These are phyloP conservation scores for Neodon shergylaensis DNA, from an alignment of 2,113 vertebrate species.

Conservation along the genomic window DNA sequence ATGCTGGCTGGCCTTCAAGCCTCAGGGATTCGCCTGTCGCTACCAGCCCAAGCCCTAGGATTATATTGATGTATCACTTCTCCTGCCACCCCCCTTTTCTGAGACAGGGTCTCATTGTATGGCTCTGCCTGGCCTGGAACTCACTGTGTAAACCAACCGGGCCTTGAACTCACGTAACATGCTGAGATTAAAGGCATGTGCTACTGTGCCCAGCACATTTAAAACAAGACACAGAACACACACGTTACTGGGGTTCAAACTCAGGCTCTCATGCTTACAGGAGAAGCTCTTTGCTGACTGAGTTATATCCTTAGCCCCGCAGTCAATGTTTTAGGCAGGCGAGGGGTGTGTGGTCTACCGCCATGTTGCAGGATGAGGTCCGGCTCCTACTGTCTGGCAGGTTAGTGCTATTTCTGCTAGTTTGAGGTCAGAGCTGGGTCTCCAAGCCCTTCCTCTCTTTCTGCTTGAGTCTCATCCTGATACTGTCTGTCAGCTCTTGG, in stretches of 20 bases:
- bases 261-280: background rate
- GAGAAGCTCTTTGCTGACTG: background rate
- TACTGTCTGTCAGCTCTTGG: accelerated
- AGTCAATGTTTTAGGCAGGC: background rate
- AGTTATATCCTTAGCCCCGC: background rate
- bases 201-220: background rate
- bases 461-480: background rate
- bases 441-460: background rate
- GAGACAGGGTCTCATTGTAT: background rate
- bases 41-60: background rate
- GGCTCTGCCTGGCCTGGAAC: background rate
- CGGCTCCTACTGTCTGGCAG: accelerated
- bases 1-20: too few species aligned
- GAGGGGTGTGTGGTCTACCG: too few species aligned
- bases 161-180: background rate
- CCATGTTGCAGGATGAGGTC: background rate
- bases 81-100: too few species aligned
- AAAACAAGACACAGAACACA: background rate
- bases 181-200: background rate
- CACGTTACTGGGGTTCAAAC: background rate
- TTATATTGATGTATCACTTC: background rate
- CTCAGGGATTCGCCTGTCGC: too few species aligned
- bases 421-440: background rate
- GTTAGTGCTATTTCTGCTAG: background rate
- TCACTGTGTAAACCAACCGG: background rate